Evolutionary conservation across 2,797 vertebrate species (phyloP).

Genomic region (Ptychobarbus kaznakovi): DNA sequence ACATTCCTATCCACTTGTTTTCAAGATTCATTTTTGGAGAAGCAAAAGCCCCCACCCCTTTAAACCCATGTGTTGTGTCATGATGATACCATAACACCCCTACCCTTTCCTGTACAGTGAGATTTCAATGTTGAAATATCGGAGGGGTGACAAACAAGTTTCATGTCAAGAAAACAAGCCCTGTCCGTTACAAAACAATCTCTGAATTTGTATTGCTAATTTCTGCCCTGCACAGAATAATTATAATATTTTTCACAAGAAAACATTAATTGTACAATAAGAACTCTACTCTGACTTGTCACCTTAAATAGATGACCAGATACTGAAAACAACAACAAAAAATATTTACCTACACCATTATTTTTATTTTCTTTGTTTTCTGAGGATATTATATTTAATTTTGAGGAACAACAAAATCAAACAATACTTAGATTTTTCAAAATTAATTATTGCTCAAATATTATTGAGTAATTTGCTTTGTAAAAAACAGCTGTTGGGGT

Average conservation of each 20-base stretch:
- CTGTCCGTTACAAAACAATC: constrained; percentile 7
- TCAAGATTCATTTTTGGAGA: constrained; percentile 75
- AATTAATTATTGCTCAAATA: neutral
- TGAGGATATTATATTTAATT: neutral
- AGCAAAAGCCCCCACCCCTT: constrained; percentile 62
- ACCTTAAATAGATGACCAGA: neutral
- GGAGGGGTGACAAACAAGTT: constrained; percentile 68
- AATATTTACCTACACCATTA: neutral
- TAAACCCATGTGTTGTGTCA: constrained; percentile 71
- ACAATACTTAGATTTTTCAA: neutral
- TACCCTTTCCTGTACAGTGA: constrained; percentile 52
- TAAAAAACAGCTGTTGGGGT: neutral
- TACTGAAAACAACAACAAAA: neutral
- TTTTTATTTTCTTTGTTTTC: neutral
- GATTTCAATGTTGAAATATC: constrained; percentile 45
- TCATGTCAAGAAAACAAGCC: constrained; percentile 64
- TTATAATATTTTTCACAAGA: neutral
- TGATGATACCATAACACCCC: constrained; percentile 55
- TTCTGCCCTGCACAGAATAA: neutral
- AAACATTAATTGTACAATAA: neutral
- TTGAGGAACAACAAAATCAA: neutral
- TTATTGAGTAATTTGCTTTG: constrained; percentile 24
- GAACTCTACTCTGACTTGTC: neutral
- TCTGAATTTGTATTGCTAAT: neutral
- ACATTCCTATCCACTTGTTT: constrained; percentile 76